phyloP scores from a whole-genome alignment of 92 coral and sea anemone genomes.

The Parazoanthus darwini region DNA sequence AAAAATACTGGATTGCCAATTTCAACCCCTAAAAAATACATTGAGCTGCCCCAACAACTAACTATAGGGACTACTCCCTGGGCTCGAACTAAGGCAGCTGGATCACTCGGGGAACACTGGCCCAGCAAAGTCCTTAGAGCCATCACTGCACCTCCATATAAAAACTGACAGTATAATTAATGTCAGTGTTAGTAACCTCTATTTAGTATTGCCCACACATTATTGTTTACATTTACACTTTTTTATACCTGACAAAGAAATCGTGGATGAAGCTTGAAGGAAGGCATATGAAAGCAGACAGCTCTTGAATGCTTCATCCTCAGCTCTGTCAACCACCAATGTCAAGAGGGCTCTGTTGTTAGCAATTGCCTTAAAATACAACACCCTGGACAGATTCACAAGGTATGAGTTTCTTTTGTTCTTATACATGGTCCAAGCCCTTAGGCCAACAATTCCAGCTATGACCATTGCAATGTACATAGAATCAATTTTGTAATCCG shows the following conservation, averaged over 20 bases:
- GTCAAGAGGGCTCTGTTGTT: constrained; percentile 88
- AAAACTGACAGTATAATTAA: too few relatives aligned
- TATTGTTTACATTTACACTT: background rate
- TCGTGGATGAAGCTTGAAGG: constrained; percentile 67
- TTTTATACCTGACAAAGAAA: constrained; percentile 53
- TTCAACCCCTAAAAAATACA: too few relatives aligned
- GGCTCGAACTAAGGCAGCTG: too few relatives aligned
- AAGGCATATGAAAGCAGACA: constrained; percentile 81
- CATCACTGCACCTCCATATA: too few relatives aligned
- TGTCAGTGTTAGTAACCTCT: too few relatives aligned
- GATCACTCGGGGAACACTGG: too few relatives aligned
- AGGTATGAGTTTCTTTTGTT: constrained; percentile 80
- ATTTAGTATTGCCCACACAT: too few relatives aligned
- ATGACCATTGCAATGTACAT: constrained; percentile 69
- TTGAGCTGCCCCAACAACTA: too few relatives aligned
- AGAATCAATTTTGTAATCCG: constrained; percentile 72
- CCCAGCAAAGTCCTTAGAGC: too few relatives aligned
- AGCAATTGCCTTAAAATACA: constrained; percentile 87
- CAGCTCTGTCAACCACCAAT: constrained; percentile 78
- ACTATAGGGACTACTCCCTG: too few relatives aligned
- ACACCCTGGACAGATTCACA: constrained; percentile 73
- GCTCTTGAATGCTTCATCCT: constrained; percentile 78
- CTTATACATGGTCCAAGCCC: constrained; percentile 89
- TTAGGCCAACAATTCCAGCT: constrained; percentile 61
- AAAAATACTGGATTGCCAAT: too few relatives aligned